Percentiles rank a stretch among this genome's conserved stretches.
These are phyloP conservation scores for Nylanderia fulva DNA, from an alignment of 1,140 invertebrate species.

Conservation along the genomic window DNA sequence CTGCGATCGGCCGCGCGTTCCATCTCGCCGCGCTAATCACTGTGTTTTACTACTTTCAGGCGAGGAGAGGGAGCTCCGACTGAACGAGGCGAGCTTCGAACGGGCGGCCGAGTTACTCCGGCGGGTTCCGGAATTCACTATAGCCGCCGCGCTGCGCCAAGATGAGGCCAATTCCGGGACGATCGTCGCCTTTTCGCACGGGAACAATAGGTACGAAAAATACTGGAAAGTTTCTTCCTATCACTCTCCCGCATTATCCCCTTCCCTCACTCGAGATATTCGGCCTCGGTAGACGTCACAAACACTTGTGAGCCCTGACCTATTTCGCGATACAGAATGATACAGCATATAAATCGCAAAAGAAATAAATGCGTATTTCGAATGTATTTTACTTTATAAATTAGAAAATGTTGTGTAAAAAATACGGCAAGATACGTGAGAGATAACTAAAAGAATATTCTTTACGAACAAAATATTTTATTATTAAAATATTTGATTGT, in stretches of 20 bases:
- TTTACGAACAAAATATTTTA: neutral
- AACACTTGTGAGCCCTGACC: conserved; percentile 1
- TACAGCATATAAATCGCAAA: neutral
- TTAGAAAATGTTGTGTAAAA: neutral
- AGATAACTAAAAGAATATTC: neutral
- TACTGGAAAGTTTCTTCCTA: conserved; percentile 9
- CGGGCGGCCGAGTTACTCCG: conserved; percentile 89
- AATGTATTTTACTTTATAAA: neutral
- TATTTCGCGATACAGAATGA: conserved; percentile 15
- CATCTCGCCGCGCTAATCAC: conserved; percentile 58
- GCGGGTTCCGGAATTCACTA: conserved; percentile 92
- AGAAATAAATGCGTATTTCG: neutral
- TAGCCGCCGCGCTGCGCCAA: conserved; percentile 91
- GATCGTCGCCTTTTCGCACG: conserved; percentile 93
- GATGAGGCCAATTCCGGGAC: conserved; percentile 93
- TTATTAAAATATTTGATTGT: neutral
- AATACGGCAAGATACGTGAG: neutral
- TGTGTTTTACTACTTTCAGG: conserved; percentile 86
- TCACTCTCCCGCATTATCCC: no score
- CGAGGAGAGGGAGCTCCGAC: conserved; percentile 90
- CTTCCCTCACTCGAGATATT: neutral
- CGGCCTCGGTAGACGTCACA: neutral
- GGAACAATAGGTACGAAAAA: conserved; percentile 88
- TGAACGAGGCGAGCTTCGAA: conserved; percentile 89
- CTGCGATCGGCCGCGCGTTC: neutral